phyloP scores from a whole-genome alignment of 2,888 invertebrate genomes.

The Tanypteryx hageni region DNA sequence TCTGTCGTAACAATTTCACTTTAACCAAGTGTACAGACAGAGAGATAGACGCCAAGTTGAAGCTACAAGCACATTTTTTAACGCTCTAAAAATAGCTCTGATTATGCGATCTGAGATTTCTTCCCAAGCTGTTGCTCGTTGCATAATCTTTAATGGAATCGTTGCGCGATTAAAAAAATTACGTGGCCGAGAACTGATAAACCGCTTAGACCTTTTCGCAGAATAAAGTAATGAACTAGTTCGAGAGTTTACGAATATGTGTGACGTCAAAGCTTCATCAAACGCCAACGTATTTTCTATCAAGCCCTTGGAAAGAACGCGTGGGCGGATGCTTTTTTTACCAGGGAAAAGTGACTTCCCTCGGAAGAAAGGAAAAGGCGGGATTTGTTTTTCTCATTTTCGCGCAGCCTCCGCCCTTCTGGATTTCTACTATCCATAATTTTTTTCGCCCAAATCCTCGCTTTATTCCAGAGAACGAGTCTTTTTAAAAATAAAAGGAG shows the following conservation, averaged over 20 bases:
- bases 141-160: conserved; percentile 6
- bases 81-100: no score
- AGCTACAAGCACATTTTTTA: no score
- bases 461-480: neutral
- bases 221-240: conserved; percentile 21
- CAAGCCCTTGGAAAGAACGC: neutral
- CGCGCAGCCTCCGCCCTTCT: neutral
- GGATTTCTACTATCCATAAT: neutral
- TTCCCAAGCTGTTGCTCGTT: neutral
- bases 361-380: neutral
- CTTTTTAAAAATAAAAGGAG: neutral
- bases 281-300: conserved; percentile 43
- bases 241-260: neutral
- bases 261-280: conserved; percentile 49
- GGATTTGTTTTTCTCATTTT: neutral
- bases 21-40: no score
- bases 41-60: no score
- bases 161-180: neutral
- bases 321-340: neutral
- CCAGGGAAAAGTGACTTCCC: conserved; percentile 21
- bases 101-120: neutral
- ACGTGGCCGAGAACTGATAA: neutral
- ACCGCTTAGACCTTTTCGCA: neutral
- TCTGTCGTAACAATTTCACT: no score
- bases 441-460: neutral